Evolutionary conservation across 2,797 vertebrate species (phyloP).

Genomic region (Vipera ursinii): DNA sequence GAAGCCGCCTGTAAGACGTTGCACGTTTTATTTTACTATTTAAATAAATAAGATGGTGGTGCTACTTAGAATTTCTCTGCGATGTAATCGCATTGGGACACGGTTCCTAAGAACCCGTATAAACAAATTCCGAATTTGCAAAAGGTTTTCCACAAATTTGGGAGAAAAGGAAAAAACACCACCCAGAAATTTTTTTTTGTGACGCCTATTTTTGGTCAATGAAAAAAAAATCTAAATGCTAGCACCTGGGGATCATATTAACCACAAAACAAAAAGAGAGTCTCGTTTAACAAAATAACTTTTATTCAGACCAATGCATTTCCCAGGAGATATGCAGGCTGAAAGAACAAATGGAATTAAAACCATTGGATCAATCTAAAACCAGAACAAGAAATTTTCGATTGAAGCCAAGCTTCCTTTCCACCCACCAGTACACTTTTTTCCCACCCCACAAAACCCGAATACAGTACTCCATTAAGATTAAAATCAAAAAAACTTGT

Average conservation of each 20-base stretch:
- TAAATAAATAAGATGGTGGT: too few relatives aligned
- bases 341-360: too few relatives aligned
- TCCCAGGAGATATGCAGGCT: background rate
- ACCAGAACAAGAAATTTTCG: background rate
- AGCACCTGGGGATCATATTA: background rate
- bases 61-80: background rate
- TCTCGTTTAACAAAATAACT: background rate
- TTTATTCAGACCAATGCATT: slow-evolving; percentile 4
- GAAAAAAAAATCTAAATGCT: background rate
- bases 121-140: background rate
- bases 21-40: background rate
- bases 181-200: background rate
- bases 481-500: background rate
- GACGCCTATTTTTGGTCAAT: background rate
- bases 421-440: background rate
- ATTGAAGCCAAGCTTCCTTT: background rate
- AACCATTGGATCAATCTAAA: fast-evolving
- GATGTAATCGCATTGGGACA: too few relatives aligned
- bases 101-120: background rate
- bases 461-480: background rate
- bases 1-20: background rate
- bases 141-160: background rate
- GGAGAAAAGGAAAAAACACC: background rate
- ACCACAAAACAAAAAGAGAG: background rate
- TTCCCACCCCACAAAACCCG: background rate